phyloP scores from a whole-genome alignment of 1,140 invertebrate genomes.

The Agraylea sexmaculata region DNA sequence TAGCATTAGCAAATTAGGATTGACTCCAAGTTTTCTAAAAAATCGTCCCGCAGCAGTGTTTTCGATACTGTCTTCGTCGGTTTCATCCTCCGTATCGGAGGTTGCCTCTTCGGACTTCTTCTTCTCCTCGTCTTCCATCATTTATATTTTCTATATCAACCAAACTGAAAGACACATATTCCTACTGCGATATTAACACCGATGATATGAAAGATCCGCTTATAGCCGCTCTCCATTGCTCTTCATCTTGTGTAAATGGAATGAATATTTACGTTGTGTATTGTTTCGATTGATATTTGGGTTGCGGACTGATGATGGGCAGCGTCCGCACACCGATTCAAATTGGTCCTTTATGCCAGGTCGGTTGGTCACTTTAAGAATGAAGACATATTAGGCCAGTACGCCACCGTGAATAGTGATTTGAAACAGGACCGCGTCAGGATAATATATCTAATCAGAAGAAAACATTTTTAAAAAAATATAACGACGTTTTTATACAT shows the following conservation, averaged over 20 bases:
- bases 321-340: slow-evolving; percentile 20
- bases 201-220: too few relatives aligned
- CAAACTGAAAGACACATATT: too few relatives aligned
- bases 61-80: slow-evolving; percentile 30
- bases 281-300: too few relatives aligned
- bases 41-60: slow-evolving; percentile 25
- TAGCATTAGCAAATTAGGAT: slow-evolving; percentile 61
- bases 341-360: slow-evolving; percentile 22
- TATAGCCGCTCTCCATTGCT: too few relatives aligned
- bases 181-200: too few relatives aligned
- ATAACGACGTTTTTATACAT: too few relatives aligned
- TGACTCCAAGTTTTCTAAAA: slow-evolving; percentile 41
- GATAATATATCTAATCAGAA: too few relatives aligned
- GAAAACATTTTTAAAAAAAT: too few relatives aligned
- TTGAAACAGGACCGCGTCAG: too few relatives aligned
- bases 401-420: slow-evolving; percentile 15
- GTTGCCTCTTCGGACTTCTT: slow-evolving; percentile 29
- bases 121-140: slow-evolving; percentile 23
- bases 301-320: slow-evolving; percentile 18
- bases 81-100: slow-evolving; percentile 20
- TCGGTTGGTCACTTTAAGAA: slow-evolving; percentile 22
- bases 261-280: too few relatives aligned
- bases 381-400: slow-evolving; percentile 23
- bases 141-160: too few relatives aligned
- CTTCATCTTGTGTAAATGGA: too few relatives aligned